Evolutionary conservation across 2,888 invertebrate species (phyloP), one percentile per base, ranked within the genome.

Genomic region (Lasioglossum malachurum): DNA sequence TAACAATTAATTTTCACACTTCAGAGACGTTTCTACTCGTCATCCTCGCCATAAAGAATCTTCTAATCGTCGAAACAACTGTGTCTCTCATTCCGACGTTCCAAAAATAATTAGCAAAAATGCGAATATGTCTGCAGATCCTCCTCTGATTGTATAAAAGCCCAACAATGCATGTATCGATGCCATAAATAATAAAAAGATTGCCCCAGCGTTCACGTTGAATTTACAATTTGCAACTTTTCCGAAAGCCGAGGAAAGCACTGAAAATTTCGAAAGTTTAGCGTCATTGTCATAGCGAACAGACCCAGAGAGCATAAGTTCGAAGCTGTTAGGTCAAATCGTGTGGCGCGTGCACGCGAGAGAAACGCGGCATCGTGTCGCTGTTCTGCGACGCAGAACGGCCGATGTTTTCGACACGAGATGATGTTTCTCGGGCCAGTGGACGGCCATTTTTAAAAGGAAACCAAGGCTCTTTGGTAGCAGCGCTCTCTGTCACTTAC

Each of bases 371-470:
- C 60, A 49, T 23, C 71, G 46, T 23, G 19, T 35, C 74, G 38
- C 35, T 49, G 60, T 46, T 60, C 77, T 77, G 27, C 84, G 83
- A 78, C 80, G 84, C 64, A 84, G 78, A 85, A 88, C 88, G 83
- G 46, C 89, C 80, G 75, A 90, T 90, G 90, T 90, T 90, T 90
- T 90, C 86, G 89, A 90, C 81, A 83, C 82, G 89, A 87, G 82
- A 83, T 84, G 89, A 90, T 80, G 86, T 60, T 78, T 69, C 78
- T 89, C 88, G 78, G 78, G 74, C 83, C 84, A 79, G 86, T 80
- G 80, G 88, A 85, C 91, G 90, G 92, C 92, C 93, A 93, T 93
- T 93, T 93, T 93, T 93, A 91, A 91, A 93, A 92, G 92, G 90
- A 91, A 90, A 91, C 85, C 89, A 88, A 89, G 88, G 86, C 83